Evolutionary conservation across 1,140 invertebrate genomes (phyloP).

Genomic region (Helicoverpa armigera): DNA sequence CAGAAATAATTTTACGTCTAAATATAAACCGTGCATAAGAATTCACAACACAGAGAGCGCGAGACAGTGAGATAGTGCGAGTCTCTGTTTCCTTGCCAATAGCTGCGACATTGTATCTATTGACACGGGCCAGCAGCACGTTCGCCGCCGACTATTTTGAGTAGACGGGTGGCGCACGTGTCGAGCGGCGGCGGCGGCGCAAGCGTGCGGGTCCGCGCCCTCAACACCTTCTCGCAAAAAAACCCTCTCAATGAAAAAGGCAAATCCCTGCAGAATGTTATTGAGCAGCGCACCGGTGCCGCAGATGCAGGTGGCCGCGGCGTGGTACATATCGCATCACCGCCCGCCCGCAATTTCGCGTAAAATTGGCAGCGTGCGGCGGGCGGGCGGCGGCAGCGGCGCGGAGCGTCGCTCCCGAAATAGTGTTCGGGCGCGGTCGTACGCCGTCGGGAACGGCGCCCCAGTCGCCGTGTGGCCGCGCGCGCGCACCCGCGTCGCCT

Average conservation of each 20-base stretch:
- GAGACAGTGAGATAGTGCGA: conserved; percentile 86
- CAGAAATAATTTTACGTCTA: conserved; percentile 86
- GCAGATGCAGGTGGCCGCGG: conserved; percentile 69
- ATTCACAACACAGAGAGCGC: conserved; percentile 84
- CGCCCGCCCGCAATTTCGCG: conserved; percentile 86
- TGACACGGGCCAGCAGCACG: conserved; percentile 79
- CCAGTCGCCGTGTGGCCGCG: conserved; percentile 83
- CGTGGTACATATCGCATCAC: conserved; percentile 84
- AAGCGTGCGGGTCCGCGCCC: conserved; percentile 53
- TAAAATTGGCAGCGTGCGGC: conserved; percentile 84
- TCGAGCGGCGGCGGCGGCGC: conserved; percentile 54
- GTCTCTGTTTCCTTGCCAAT: conserved; percentile 85
- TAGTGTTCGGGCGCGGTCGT: conserved; percentile 84
- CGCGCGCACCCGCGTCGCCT: conserved; percentile 81
- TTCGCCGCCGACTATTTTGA: conserved; percentile 79
- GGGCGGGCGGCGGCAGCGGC: conserved; percentile 80
- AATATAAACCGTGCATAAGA: conserved; percentile 86
- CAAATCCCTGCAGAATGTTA: conserved; percentile 57
- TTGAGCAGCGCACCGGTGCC: conserved; percentile 56
- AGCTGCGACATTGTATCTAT: conserved; percentile 85
- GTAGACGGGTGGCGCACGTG: conserved; percentile 73
- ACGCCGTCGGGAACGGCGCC: conserved; percentile 74
- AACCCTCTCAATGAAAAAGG: conserved; percentile 73
- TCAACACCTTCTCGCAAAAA: conserved; percentile 46
- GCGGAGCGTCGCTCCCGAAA: conserved; percentile 84